A percentile compares a stretch with the other conserved stretches of the same genome.
Evolutionary conservation across 2,888 invertebrate genomes (phyloP).

Genomic region (Phanerotoma sp.): DNA sequence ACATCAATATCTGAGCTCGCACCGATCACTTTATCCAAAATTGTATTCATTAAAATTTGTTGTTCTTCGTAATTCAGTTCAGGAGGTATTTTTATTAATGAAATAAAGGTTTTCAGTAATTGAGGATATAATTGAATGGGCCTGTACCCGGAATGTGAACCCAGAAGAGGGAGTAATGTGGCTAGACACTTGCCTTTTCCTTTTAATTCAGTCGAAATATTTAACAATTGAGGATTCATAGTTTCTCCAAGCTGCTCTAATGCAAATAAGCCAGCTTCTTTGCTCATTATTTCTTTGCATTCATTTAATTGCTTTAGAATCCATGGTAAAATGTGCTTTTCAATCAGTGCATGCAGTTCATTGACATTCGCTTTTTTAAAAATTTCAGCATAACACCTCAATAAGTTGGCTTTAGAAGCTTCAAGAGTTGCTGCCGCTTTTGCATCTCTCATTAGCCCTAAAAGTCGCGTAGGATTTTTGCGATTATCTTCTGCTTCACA

Average conservation of each 20-base stretch:
- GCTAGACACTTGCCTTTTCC: slow-evolving; percentile 42
- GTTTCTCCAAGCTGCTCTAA: slow-evolving; percentile 48
- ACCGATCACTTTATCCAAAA: slow-evolving; percentile 49
- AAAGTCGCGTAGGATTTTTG: slow-evolving; percentile 44
- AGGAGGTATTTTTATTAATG: slow-evolving; percentile 48
- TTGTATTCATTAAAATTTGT: slow-evolving; percentile 44
- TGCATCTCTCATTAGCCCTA: slow-evolving; percentile 48
- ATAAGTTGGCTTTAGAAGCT: slow-evolving; percentile 46
- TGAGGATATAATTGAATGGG: slow-evolving; percentile 47
- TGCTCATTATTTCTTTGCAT: slow-evolving; percentile 43
- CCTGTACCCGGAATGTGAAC: slow-evolving; percentile 45
- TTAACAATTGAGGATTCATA: slow-evolving; percentile 38
- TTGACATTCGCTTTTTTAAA: slow-evolving; percentile 38
- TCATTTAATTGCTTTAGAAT: slow-evolving; percentile 46
- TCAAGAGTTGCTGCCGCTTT: slow-evolving; percentile 48
- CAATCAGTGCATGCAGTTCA: slow-evolving; percentile 38
- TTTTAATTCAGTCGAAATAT: slow-evolving; percentile 40
- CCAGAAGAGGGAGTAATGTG: slow-evolving; percentile 43
- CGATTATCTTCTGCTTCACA: slow-evolving; percentile 43
- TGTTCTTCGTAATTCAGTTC: slow-evolving; percentile 43
- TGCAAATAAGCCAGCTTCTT: slow-evolving; percentile 47
- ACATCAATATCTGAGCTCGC: slow-evolving; percentile 45
- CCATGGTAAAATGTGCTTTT: slow-evolving; percentile 47
- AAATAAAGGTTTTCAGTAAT: slow-evolving; percentile 43
- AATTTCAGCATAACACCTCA: slow-evolving; percentile 48